Evolutionary conservation across 1,140 invertebrate species (phyloP), one percentile per base, ranked within the genome.

Genomic region (Eriocheir sinensis): DNA sequence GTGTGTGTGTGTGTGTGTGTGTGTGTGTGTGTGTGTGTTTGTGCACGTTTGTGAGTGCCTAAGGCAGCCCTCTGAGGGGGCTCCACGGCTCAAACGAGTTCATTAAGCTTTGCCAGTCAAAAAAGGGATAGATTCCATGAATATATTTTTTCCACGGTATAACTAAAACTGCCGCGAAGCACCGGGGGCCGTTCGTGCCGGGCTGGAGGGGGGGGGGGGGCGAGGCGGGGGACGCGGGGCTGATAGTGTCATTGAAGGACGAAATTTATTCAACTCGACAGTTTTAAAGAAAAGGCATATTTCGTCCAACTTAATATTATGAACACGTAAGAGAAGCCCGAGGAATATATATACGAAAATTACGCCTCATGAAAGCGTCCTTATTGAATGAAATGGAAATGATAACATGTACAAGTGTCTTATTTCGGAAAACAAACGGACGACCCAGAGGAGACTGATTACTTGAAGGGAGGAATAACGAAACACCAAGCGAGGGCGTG

Each of bases 21-120:
- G 44, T 48, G 4, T 48, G 44, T 15, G 15, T 4, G 60, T n/a
- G 60, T 21, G 12, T n/a, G 60, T 21, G 60, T 72, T 21, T n/a
- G n/a, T 21, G 60, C 15, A 15, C 15, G 44, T 48, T 48, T 48
- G 44, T 15, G 15, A 15, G 60, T n/a, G 60, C 60, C 60, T 4
- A n/a, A 72, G 60, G 60, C 21, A 72, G 60, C 1, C 21, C 27
- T 72, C 60, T n/a, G 60, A 72, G 60, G 60, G 4, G 27, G 27
- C 60, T n/a, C 60, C n/a, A 72, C 60, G n/a, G 21, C 60, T 72
- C 60, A 72, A 72, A 72, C 60, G 60, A 72, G 60, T 72, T 72
- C 60, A 72, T 72, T 72, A 72, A 72, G 60, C 60, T 72, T 72
- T 72, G 60, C 21, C 60, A 72, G 27, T 72, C 60, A 3, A 72